These are phyloP conservation scores for Drosophila rhopaloa DNA, from an alignment of 1,140 invertebrate genomes.

Conservation along the genomic window DNA sequence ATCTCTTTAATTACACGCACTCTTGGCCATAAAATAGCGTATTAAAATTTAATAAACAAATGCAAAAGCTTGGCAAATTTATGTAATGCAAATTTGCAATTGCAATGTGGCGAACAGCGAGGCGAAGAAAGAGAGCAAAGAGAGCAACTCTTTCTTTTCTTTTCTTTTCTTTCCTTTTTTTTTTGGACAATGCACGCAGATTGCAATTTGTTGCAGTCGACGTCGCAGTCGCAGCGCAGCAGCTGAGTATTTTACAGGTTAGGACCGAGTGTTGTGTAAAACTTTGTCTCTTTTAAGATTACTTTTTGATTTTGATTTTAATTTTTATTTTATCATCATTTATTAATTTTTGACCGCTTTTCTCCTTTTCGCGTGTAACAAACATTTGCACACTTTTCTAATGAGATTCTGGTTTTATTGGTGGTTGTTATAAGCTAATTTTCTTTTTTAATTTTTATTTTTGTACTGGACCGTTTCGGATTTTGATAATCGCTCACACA, in stretches of 20 bases:
- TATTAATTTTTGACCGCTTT: slow-evolving; percentile 38
- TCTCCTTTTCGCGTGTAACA: slow-evolving; percentile 66
- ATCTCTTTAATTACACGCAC: slow-evolving; percentile 34
- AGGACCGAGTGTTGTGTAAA: slow-evolving; percentile 81
- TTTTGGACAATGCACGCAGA: slow-evolving; percentile 59
- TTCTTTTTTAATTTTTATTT: slow-evolving; percentile 1
- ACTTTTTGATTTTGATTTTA: slow-evolving; percentile 20
- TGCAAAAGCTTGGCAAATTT: slow-evolving; percentile 62
- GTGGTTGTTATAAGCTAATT: neutral
- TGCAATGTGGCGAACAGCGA: slow-evolving; percentile 47
- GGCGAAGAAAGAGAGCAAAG: slow-evolving; percentile 41
- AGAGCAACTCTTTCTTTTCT: slow-evolving; percentile 17
- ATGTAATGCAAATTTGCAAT: slow-evolving; percentile 76
- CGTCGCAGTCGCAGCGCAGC: slow-evolving; percentile 44
- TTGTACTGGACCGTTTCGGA: slow-evolving; percentile 18
- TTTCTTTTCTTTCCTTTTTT: slow-evolving; percentile 9
- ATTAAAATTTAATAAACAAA: slow-evolving; percentile 60
- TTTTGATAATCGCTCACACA: slow-evolving; percentile 46
- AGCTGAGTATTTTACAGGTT: slow-evolving; percentile 68
- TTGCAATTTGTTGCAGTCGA: slow-evolving; percentile 52
- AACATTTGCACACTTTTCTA: slow-evolving; percentile 72
- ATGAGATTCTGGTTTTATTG: slow-evolving; percentile 36
- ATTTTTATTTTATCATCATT: slow-evolving; percentile 6
- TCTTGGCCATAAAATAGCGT: slow-evolving; percentile 35
- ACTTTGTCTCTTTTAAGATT: slow-evolving; percentile 53